phyloP scores from a whole-genome alignment of 2,113 vertebrate genomes.

The Syrmaticus mikado region DNA sequence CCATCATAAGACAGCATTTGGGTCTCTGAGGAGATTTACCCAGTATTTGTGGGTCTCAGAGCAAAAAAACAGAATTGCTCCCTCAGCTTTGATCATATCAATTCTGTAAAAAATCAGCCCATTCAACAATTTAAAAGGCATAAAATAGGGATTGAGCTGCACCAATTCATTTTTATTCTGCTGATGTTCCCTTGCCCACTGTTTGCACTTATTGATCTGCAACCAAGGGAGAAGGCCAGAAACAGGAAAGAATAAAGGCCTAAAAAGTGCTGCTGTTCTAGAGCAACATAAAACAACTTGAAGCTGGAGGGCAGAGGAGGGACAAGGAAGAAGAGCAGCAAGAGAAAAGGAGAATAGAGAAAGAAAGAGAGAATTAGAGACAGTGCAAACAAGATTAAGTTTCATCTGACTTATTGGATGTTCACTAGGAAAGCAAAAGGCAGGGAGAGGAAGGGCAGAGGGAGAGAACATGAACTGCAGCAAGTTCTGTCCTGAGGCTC shows the following conservation, averaged over 20 bases:
- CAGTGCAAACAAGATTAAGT: conserved; percentile 58
- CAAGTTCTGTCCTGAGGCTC: conserved; percentile 62
- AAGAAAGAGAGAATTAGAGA: conserved; percentile 36
- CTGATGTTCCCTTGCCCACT: conserved; percentile 28
- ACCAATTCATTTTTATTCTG: conserved; percentile 59
- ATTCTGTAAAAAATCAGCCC: background rate
- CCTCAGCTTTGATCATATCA: background rate
- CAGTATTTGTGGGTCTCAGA: background rate
- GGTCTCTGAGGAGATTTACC: background rate
- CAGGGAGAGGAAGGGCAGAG: conserved; percentile 28
- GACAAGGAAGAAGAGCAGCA: background rate
- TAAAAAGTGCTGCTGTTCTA: conserved; percentile 47
- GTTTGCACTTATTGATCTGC: conserved; percentile 64
- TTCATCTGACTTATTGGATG: conserved; percentile 63
- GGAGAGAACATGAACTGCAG: conserved; percentile 41
- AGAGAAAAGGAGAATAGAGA: conserved; percentile 15
- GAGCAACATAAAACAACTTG: background rate
- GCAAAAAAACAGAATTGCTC: background rate
- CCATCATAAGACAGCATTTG: background rate
- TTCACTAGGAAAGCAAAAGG: conserved; percentile 39
- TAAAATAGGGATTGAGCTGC: conserved; percentile 15
- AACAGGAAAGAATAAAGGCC: conserved; percentile 69
- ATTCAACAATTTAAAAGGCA: background rate
- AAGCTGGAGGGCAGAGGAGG: conserved; percentile 44
- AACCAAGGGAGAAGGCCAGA: conserved; percentile 64